Evolutionary conservation across 2,888 invertebrate genomes (phyloP).

Genomic region (Seira ritae): DNA sequence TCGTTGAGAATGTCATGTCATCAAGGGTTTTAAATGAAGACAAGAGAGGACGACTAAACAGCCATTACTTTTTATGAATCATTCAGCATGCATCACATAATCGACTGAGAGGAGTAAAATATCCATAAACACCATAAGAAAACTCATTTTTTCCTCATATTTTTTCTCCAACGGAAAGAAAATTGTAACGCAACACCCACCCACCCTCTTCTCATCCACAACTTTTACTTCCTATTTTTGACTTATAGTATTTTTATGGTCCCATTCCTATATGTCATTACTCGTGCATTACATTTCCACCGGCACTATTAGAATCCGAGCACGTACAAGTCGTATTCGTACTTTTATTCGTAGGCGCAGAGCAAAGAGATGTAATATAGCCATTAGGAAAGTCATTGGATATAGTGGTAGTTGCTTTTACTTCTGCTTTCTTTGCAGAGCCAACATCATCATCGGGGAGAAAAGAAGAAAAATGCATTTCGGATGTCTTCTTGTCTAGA

Average conservation of each 20-base stretch:
- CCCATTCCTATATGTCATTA: too few relatives aligned
- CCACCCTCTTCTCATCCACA: too few relatives aligned
- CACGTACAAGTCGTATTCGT: too few relatives aligned
- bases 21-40: too few relatives aligned
- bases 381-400: conserved; percentile 59
- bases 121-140: conserved; percentile 48
- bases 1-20: too few relatives aligned
- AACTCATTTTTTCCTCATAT: conserved; percentile 29
- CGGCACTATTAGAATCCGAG: conserved; percentile 51
- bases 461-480: conserved; percentile 59
- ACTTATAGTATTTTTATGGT: too few relatives aligned
- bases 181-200: conserved; percentile 37
- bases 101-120: conserved; percentile 54
- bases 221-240: too few relatives aligned
- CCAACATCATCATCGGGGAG: too few relatives aligned
- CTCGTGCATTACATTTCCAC: conserved; percentile 13
- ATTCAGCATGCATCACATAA: conserved; percentile 50
- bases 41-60: conserved; percentile 25
- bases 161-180: conserved; percentile 23
- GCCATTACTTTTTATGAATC: conserved; percentile 56
- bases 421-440: conserved; percentile 38
- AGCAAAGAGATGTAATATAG: conserved; percentile 55
- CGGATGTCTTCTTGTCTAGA: conserved; percentile 30
- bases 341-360: too few relatives aligned
- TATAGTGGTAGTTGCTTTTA: too few relatives aligned